Percentiles rank a stretch among this genome's conserved stretches.
These are phyloP conservation scores for Drosophila demipolita DNA, from an alignment of 2,888 invertebrate genomes.

Conservation along the genomic window DNA sequence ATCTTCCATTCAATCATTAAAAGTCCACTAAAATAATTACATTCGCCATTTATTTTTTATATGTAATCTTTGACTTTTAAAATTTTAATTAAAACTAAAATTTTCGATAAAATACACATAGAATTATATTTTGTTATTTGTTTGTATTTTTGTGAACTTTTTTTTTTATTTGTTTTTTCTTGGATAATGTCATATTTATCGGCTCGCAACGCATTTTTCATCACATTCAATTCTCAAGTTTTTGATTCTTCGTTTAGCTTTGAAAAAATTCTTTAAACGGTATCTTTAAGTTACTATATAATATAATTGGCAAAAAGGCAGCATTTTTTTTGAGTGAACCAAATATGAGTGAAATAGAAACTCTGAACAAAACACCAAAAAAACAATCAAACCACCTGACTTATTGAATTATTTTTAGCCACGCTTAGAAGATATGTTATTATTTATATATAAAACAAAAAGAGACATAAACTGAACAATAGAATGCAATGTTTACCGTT, in stretches of 20 bases:
- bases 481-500: slow-evolving; percentile 6
- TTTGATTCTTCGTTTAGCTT: slow-evolving; percentile 9
- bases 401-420: neutral
- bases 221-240: slow-evolving; percentile 50
- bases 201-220: slow-evolving; percentile 54
- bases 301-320: neutral
- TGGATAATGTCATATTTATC: slow-evolving; percentile 28
- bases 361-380: neutral
- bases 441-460: neutral
- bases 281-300: neutral
- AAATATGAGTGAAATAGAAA: neutral
- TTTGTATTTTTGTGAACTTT: neutral
- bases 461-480: slow-evolving; percentile 11
- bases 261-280: neutral
- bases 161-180: slow-evolving; percentile 17
- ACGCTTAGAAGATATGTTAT: neutral
- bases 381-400: slow-evolving; percentile 1
- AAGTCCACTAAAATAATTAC: neutral
- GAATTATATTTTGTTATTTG: slow-evolving; percentile 9
- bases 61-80: slow-evolving; percentile 16
- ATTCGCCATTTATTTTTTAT: slow-evolving; percentile 18
- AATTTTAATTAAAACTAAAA: slow-evolving; percentile 3
- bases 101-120: slow-evolving; percentile 17
- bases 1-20: neutral
- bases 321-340: neutral